phyloP scores from a whole-genome alignment of 2,113 vertebrate genomes.

The Aepyceros melampus region DNA sequence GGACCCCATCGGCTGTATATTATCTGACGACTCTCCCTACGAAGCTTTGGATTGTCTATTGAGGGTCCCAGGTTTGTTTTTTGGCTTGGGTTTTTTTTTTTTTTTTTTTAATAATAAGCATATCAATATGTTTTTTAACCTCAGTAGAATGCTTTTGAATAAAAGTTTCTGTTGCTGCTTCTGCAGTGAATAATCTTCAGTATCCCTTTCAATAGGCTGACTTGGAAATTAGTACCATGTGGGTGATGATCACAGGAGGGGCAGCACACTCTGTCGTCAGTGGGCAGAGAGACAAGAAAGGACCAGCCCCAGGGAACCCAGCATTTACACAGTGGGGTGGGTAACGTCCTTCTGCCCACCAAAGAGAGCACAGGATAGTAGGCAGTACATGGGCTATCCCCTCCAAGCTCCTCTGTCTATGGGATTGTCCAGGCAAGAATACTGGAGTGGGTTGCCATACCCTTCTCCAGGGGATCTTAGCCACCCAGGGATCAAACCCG shows the following conservation, averaged over 20 bases:
- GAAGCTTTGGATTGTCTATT: neutral
- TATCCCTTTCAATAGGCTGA: neutral
- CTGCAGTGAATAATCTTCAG: neutral
- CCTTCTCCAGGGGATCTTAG: neutral
- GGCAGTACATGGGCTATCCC: neutral
- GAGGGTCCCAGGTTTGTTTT: neutral
- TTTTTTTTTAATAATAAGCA: neutral
- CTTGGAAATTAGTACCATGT: neutral
- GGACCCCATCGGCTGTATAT: neutral
- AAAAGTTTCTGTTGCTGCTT: neutral
- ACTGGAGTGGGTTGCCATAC: neutral
- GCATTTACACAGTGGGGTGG: neutral
- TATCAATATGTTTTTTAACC: neutral
- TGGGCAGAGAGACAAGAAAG: neutral
- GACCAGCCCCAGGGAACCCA: neutral
- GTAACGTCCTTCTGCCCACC: neutral
- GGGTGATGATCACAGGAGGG: neutral
- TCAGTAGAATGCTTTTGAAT: neutral
- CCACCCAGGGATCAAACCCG: neutral
- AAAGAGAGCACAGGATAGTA: neutral
- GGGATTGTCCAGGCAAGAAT: neutral
- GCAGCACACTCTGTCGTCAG: neutral
- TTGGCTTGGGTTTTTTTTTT: neutral
- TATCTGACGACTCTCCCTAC: neutral
- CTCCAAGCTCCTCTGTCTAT: neutral